Evolutionary conservation across 2,797 vertebrate genomes (phyloP).

Genomic region (Parauchenoglanis punctatus): DNA sequence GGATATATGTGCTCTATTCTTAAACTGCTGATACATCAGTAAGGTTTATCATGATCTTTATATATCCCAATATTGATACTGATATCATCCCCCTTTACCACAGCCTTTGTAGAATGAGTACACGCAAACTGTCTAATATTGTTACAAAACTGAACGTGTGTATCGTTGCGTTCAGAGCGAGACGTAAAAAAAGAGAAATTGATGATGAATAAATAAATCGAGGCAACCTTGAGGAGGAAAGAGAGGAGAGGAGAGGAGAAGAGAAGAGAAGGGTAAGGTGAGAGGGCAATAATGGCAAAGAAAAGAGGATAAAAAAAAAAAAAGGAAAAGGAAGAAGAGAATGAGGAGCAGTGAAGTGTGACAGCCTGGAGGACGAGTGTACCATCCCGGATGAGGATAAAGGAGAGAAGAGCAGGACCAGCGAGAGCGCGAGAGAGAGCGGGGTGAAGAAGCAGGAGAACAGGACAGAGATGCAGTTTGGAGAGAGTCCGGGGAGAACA

Average conservation of each 20-base stretch:
- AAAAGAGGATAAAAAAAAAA: neutral
- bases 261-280: neutral
- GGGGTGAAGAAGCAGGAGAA: neutral
- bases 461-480: slow-evolving; percentile 4
- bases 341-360: neutral
- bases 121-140: neutral
- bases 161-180: neutral
- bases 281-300: neutral
- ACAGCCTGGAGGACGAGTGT: slow-evolving; percentile 6
- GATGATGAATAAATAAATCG: neutral
- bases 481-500: neutral
- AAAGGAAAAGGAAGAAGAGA: neutral
- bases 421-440: neutral
- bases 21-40: neutral
- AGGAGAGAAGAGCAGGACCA: neutral
- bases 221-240: neutral
- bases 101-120: neutral
- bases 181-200: neutral
- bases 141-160: neutral
- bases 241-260: neutral
- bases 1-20: neutral
- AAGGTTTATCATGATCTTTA: neutral
- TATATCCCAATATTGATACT: neutral
- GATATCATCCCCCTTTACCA: neutral
- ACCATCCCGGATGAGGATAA: neutral